Evolutionary conservation across 2,113 vertebrate genomes (phyloP).

Genomic region (Varanus salvator): DNA sequence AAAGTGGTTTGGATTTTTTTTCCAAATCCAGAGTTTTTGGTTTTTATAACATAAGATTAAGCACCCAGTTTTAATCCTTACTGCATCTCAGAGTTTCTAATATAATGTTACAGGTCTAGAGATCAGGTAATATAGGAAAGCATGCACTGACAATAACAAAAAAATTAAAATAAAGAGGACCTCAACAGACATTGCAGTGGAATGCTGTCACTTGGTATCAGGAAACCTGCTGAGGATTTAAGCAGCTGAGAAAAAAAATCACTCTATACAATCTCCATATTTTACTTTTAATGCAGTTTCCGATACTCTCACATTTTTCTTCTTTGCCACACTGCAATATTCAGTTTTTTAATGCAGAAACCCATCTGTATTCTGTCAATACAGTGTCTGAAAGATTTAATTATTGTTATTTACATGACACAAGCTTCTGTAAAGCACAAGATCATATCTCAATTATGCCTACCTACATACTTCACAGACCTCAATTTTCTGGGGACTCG

Average conservation of each 20-base stretch:
- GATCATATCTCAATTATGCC: no score
- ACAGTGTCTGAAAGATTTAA: background rate
- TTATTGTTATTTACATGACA: slow-evolving; percentile 1
- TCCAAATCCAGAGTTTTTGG: background rate
- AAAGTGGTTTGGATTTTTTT: background rate
- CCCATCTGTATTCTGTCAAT: background rate
- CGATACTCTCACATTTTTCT: background rate
- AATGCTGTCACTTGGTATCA: background rate
- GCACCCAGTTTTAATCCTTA: background rate
- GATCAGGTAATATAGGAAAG: background rate
- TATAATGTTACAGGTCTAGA: background rate
- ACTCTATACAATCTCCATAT: background rate
- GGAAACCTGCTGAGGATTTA: background rate
- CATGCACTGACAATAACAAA: background rate
- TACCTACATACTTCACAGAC: background rate
- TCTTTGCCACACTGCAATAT: no score
- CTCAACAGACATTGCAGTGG: background rate
- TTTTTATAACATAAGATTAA: background rate
- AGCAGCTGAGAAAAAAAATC: background rate
- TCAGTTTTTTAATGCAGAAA: background rate
- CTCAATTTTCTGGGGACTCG: background rate
- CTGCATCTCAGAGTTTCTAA: background rate
- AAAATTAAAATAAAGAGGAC: background rate
- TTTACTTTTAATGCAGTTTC: background rate
- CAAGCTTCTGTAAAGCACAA: background rate